A percentile compares a stretch with the other conserved stretches of the same genome.
These are phyloP conservation scores for Rambutsinella grinnellia DNA, from an alignment of 2,888 invertebrate genomes.

Conservation along the genomic window DNA sequence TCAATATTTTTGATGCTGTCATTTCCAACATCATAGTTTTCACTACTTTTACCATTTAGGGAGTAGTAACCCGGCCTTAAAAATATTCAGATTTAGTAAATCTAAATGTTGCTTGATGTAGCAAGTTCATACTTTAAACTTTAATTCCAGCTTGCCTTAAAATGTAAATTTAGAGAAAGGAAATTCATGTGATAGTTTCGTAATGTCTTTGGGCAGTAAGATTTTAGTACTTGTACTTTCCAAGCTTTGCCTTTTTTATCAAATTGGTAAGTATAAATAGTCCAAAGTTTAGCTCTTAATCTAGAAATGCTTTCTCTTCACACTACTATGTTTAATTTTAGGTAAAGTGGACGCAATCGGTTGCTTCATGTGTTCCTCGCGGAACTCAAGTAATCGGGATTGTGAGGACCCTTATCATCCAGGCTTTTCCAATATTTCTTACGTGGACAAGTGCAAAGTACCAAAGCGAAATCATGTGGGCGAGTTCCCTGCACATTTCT, in stretches of 20 bases:
- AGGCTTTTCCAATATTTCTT: constrained; percentile 69
- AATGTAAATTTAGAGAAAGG: too few species aligned
- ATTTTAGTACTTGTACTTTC: too few species aligned
- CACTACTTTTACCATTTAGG: too few species aligned
- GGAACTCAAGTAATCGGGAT: constrained; percentile 70
- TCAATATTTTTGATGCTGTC: too few species aligned
- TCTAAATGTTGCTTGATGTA: too few species aligned
- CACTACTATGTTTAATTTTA: background rate
- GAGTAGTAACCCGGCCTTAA: too few species aligned
- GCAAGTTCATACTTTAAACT: too few species aligned
- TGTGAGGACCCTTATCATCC: constrained; percentile 73
- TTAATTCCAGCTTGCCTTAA: too few species aligned
- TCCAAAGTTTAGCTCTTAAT: background rate
- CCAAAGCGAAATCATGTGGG: constrained; percentile 70
- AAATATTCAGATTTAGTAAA: too few species aligned
- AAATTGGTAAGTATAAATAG: constrained; percentile 27
- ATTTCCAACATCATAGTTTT: too few species aligned
- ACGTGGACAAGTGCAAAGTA: constrained; percentile 71
- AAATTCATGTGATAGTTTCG: too few species aligned
- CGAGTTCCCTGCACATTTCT: constrained; percentile 72
- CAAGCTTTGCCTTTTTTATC: constrained; percentile 45
- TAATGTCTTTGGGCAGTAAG: too few species aligned
- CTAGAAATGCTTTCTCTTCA: background rate
- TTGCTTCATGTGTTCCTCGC: constrained; percentile 72
- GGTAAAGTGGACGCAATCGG: constrained; percentile 68